These are phyloP conservation scores for Helleia helle DNA, from an alignment of 2,888 invertebrate genomes.

Conservation along the genomic window DNA sequence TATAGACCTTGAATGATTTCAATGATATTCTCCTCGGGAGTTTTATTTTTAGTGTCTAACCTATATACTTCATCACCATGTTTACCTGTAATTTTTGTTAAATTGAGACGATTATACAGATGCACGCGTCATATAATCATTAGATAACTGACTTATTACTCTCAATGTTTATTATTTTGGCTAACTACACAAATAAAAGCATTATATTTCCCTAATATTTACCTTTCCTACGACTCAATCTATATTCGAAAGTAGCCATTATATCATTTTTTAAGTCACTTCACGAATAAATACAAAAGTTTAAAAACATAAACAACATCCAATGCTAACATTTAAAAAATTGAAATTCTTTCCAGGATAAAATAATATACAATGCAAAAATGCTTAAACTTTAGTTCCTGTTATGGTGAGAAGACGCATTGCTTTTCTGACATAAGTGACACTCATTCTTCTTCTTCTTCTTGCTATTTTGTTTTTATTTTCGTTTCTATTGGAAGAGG, in stretches of 20 bases:
- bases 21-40: conserved; percentile 76
- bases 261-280: conserved; percentile 43
- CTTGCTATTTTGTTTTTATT: conserved; percentile 6
- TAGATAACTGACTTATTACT: not conserved
- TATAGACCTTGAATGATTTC: conserved; percentile 78
- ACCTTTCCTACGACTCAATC: conserved; percentile 67
- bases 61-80: conserved; percentile 78
- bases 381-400: conserved; percentile 18
- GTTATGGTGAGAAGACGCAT: conserved; percentile 25
- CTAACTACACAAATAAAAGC: not conserved
- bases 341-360: conserved; percentile 12
- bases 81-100: conserved; percentile 51
- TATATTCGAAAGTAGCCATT: conserved; percentile 66
- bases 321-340: conserved; percentile 12
- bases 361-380: conserved; percentile 14
- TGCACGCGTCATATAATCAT: not conserved
- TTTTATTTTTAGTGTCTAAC: conserved; percentile 73
- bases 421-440: conserved; percentile 23
- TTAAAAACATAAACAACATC: conserved; percentile 9
- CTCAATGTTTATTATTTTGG: not conserved
- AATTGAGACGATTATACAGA: not conserved
- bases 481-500: too few species aligned
- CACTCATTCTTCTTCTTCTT: conserved; percentile 1
- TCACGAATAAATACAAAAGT: conserved; percentile 11
- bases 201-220: conserved; percentile 27